phyloP scores from a whole-genome alignment of 2,797 vertebrate species.

The Ctenopoma multispine region DNA sequence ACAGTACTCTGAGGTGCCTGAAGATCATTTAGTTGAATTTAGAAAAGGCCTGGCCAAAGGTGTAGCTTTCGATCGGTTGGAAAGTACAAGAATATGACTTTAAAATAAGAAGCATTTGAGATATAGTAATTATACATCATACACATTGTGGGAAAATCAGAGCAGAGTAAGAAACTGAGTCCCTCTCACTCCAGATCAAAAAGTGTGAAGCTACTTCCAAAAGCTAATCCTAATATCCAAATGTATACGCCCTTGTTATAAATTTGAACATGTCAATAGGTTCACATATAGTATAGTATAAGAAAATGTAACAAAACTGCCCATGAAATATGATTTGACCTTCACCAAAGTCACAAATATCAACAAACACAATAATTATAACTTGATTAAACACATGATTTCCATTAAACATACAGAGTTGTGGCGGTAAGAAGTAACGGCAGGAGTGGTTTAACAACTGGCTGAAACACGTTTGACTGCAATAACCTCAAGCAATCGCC shows the following conservation, averaged over 20 bases:
- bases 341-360: too few relatives aligned
- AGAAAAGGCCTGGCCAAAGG: neutral
- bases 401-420: too few relatives aligned
- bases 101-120: constrained; percentile 26
- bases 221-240: constrained; percentile 8
- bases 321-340: too few relatives aligned
- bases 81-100: constrained; percentile 16
- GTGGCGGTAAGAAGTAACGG: too few relatives aligned
- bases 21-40: constrained; percentile 1
- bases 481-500: too few relatives aligned
- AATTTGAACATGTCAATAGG: too few relatives aligned
- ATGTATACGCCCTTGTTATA: neutral
- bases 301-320: too few relatives aligned
- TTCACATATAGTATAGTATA: too few relatives aligned
- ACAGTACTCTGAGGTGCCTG: neutral
- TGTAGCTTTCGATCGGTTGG: constrained; percentile 11
- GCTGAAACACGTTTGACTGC: too few relatives aligned
- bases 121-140: neutral
- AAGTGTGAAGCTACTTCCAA: constrained; percentile 29
- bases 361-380: too few relatives aligned
- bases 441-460: too few relatives aligned
- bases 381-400: too few relatives aligned
- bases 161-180: constrained; percentile 16
- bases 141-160: constrained; percentile 27
- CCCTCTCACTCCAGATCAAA: constrained; percentile 5